Evolutionary conservation across 2,113 vertebrate species (phyloP), one percentile per base, ranked within the genome.

Genomic region (Ardeotis arabs): DNA sequence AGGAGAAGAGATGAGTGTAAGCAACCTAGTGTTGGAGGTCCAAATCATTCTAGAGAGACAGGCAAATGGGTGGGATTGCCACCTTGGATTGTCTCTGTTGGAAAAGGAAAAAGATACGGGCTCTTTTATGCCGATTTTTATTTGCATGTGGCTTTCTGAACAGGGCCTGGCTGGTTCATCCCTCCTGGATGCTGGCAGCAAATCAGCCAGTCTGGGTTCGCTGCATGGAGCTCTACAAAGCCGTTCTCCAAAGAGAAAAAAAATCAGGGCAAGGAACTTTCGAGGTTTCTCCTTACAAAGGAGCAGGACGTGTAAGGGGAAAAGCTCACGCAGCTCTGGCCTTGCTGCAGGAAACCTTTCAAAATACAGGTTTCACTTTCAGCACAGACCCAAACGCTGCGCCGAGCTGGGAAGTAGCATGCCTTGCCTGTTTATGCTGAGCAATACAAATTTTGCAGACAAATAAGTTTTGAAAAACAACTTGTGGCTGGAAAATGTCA

Each of bases 341-440:
- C 69, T 86, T 50, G 0, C 88, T 68, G 90, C 90, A 96, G 95
- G 94, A 96, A 96, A 93, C 89, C 89, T 76, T 91, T 96, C 91
- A 91, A 94, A 95, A 87, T 92, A 93, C 53, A 55, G 79, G 94
- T 97, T 97, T 97, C 95, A 88, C 95, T 97, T 96, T 97, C 94
- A 88, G 79, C 23, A 4, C 94, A 77, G 90, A 27, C 64, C 67
- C 1, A 0, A 55, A 29, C 0, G 1, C 2, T 10, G 44, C 45
- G 9, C 49, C 0, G 27, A 90, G 76, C 78, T 9, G 60, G 75
- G 72, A 83, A 2, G 0, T 0, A 49, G 53, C 47, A 53, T 6
- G 8, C 4, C 0, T 31, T 31, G 73, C 59, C 52, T 19, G 13
- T 6, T 60, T 84, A 49, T 75, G 89, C 95, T 87, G 94, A 96